These are phyloP conservation scores for Cliona cf. orientalis DNA, from an alignment of 37 sponge, comb jelly and placozoan species.

Conservation along the genomic window DNA sequence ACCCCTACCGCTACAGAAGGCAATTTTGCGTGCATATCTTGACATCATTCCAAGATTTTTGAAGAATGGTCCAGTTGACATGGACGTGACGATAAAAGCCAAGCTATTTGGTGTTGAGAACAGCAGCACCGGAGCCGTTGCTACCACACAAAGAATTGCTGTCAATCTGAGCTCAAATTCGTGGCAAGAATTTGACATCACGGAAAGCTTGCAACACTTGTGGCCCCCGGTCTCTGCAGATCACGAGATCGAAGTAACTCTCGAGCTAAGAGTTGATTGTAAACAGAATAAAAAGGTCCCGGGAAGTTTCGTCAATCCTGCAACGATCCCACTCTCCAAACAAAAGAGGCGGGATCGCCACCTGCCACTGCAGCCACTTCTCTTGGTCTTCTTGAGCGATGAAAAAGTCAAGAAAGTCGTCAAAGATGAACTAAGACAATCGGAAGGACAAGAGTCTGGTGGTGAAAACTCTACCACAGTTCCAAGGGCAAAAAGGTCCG, in stretches of 20 bases:
- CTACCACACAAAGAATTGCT: neutral
- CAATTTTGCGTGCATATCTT: constrained; percentile 37
- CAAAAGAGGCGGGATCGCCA: constrained; percentile 1
- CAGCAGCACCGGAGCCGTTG: constrained; percentile 2
- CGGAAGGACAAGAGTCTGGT: neutral
- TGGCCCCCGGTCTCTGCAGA: constrained; percentile 9
- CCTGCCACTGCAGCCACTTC: constrained; percentile 20
- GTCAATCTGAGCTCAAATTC: neutral
- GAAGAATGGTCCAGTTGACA: neutral
- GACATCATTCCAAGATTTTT: constrained; percentile 12
- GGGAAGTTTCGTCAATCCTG: constrained; percentile 13
- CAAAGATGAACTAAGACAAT: neutral
- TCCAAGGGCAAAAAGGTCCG: neutral
- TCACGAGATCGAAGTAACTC: constrained; percentile 16
- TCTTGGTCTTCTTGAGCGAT: constrained; percentile 37
- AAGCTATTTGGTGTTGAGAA: neutral
- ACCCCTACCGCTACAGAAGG: constrained; percentile 1
- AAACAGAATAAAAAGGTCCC: constrained; percentile 29
- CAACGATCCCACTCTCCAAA: constrained; percentile 13
- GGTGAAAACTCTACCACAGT: neutral
- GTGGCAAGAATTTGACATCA: constrained; percentile 52
- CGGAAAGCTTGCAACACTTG: constrained; percentile 1
- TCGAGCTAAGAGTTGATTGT: constrained; percentile 13
- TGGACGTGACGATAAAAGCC: neutral
- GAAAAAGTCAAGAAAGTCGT: constrained; percentile 6